Percentiles rank a stretch among this genome's conserved stretches.
Conservation (phyloP, 2,113 vertebrate species). For the Protomyctophum bolini region DNA sequence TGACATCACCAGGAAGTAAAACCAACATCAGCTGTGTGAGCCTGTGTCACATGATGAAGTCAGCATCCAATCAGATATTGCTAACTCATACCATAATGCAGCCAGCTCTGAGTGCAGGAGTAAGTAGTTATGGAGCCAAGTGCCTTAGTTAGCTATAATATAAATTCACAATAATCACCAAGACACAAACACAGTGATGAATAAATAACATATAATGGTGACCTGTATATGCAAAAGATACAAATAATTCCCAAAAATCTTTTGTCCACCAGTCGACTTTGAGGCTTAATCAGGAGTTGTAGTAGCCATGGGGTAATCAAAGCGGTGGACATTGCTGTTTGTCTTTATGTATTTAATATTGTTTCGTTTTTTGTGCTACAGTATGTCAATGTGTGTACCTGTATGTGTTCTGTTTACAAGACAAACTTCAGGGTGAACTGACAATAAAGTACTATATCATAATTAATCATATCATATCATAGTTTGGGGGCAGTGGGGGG, state of each 20-base stretch:
- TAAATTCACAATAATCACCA: not conserved
- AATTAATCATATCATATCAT: too few relatives aligned
- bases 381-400: not conserved
- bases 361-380: too few relatives aligned
- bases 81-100: slow-evolving; percentile 34
- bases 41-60: slow-evolving; percentile 57
- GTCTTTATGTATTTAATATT: too few relatives aligned
- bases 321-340: too few relatives aligned
- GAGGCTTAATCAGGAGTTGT: too few relatives aligned
- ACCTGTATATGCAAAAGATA: not conserved
- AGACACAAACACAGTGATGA: not conserved
- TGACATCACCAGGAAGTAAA: slow-evolving; percentile 75
- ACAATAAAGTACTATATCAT: too few relatives aligned
- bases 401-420: too few relatives aligned
- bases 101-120: slow-evolving; percentile 20
- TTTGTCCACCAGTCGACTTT: not conserved
- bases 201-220: not conserved
- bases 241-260: not conserved
- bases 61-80: slow-evolving; percentile 49
- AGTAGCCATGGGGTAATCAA: too few relatives aligned
- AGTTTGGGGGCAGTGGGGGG: too few relatives aligned
- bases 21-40: slow-evolving; percentile 21
- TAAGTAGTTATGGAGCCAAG: not conserved
- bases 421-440: too few relatives aligned
- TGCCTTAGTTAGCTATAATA: not conserved